Percentiles rank a stretch among this genome's conserved stretches.
Conservation (phyloP, 1,140 invertebrate species). For the Cydia splendana region DNA sequence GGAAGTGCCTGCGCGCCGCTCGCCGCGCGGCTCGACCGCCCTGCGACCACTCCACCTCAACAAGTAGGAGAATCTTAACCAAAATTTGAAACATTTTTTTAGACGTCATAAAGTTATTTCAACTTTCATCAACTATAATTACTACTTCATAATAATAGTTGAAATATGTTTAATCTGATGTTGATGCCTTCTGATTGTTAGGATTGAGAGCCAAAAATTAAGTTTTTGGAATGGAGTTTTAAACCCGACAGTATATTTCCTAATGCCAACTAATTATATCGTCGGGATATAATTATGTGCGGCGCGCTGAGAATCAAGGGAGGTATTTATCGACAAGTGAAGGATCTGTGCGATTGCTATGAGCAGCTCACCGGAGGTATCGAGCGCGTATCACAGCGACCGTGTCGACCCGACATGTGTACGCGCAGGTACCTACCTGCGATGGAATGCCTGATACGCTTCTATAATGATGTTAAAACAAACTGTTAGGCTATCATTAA, state of each 20-base stretch:
- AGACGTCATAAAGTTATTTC: neutral
- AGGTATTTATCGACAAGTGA: neutral
- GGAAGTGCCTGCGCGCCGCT: slow-evolving; percentile 33
- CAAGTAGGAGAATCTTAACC: neutral
- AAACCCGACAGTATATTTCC: neutral
- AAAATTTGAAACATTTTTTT: neutral
- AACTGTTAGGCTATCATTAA: slow-evolving; percentile 79
- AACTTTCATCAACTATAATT: too few relatives aligned
- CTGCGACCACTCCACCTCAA: slow-evolving; percentile 11
- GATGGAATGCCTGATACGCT: slow-evolving; percentile 77
- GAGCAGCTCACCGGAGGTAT: slow-evolving; percentile 25
- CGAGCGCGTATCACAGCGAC: slow-evolving; percentile 52
- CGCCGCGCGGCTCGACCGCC: slow-evolving; percentile 7
- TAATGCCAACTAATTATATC: neutral
- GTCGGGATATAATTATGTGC: neutral
- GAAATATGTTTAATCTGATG: too few relatives aligned
- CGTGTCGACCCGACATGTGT: slow-evolving; percentile 59
- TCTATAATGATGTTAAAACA: slow-evolving; percentile 80
- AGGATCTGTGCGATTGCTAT: slow-evolving; percentile 31
- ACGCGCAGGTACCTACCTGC: slow-evolving; percentile 62
- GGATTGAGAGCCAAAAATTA: too few relatives aligned
- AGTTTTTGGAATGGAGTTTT: too few relatives aligned
- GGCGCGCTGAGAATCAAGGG: neutral
- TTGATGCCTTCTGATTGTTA: too few relatives aligned
- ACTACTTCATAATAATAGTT: too few relatives aligned